These are phyloP conservation scores for Schizothorax lantsangensis DNA, from an alignment of 2,797 vertebrate genomes.

Conservation along the genomic window DNA sequence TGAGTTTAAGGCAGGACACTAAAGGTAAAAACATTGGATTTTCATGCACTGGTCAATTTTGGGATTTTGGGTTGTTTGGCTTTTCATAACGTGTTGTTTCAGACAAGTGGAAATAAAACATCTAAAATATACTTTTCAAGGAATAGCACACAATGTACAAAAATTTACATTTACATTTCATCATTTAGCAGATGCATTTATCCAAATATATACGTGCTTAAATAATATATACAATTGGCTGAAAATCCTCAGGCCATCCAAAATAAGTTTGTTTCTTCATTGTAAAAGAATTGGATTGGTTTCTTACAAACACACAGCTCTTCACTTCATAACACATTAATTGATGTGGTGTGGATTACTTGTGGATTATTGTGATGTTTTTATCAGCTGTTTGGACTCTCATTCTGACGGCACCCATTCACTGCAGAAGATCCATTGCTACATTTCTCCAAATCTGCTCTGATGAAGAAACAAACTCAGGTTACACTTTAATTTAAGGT, in stretches of 20 bases:
- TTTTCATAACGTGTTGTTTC: neutral
- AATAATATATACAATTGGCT: neutral
- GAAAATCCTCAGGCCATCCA: neutral
- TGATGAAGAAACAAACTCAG: no score
- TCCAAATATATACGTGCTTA: neutral
- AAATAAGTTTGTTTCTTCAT: neutral
- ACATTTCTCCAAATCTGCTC: neutral
- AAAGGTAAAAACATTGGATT: neutral
- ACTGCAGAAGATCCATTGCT: neutral
- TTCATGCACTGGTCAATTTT: neutral
- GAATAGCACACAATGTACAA: neutral
- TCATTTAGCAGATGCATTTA: neutral
- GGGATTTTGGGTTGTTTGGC: neutral
- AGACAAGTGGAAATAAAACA: neutral
- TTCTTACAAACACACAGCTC: neutral
- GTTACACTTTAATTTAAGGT: no score
- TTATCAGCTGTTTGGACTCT: neutral
- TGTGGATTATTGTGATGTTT: neutral
- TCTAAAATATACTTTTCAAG: neutral
- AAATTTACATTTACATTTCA: neutral
- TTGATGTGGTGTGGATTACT: neutral
- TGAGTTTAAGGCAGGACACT: neutral
- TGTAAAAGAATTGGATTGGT: neutral
- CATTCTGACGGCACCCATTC: neutral
- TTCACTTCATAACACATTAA: neutral